Evolutionary conservation across 2,113 vertebrate species (phyloP), one percentile per base, ranked within the genome.

Genomic region (Rostratula benghalensis): DNA sequence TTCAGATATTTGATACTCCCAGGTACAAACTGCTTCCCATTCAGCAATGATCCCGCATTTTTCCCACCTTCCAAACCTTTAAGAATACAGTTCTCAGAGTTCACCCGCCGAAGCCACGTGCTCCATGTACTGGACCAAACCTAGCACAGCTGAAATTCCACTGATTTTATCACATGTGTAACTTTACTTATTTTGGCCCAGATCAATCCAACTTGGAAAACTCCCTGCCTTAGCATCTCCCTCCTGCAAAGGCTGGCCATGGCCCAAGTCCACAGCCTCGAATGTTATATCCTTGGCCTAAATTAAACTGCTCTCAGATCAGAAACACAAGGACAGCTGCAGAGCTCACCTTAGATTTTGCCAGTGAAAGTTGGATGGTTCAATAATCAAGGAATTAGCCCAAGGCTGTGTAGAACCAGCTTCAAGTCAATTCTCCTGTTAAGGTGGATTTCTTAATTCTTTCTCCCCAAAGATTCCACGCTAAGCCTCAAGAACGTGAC

Each of bases 321-420:
- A 92, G 54, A 46, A 91, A 75, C 8, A 39, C 74, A 87, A 85
- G 84, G 78, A 69, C 81, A 79, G 89, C 78, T 93, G 81, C 89
- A 92, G 17, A 93, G 69, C 61, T 96, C 74, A 43, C 69, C 86
- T 83, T 83, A 24, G 6, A 75, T 48, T 92, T 45, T 87, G 80
- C 76, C 67, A 56, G 56, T 64, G 45, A 53, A 82, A 94, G 43
- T 5, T 57, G 77, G 87, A 93, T 56, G 73, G 37, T 83, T 92
- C 64, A 67, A 70, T 78, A 93, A 81, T 2, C 76, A 54, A 15
- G 2, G 46, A 94, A 93, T 93, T 70, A 95, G 46, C 91, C 60
- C 64, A 81, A 51, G 90, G 93, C 77, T 69, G 43, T 20, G 45
- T 3, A 87, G 77, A 67, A 79, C 14, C 76, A 74, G 60, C 25